Base-by-base conservation (phyloP, 2,888 invertebrate genomes). In the Apamea sordens region DNA sequence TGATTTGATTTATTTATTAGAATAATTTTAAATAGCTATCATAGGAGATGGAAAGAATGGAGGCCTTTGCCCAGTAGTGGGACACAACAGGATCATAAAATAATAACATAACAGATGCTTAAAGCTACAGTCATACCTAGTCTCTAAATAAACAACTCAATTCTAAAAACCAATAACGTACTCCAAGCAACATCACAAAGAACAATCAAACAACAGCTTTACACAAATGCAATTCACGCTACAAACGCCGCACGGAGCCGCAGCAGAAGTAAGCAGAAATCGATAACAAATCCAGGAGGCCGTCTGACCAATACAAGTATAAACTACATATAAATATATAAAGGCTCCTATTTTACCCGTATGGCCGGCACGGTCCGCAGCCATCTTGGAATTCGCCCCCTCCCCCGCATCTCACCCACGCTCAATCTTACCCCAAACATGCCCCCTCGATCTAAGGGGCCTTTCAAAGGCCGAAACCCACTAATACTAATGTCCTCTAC, bases 401-500 rank as follows among this genome's bases (percentile, higher is more conserved):
- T 92, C 90, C 93, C 94, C 92, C 92, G 92, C 89, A 89, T 83
- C 88, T 93, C 95, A 92, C 95, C 95, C 94, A 94, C 96, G 93
- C 95, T 94, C 94, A 94, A 94, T 95, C 95, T 95, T 96, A 95
- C 96, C 96, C 96, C 95, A 93, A 94, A 95, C 95, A 92, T 94
- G 93, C 94, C 96, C 95, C 95, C 96, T 93, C 95, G 94, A 95
- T 95, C 94, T 94, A 94, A 96, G 96, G 96, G 96, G 96, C 94
- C 95, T 95, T 95, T 95, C 91, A 95, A 96, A 95, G 95, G 95
- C 96, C 96, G 96, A 97, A 96, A 94, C 95, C 94, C 92, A 95
- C 96, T 97, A 96, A 96, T 96, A 96, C 96, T 96, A 96, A 96
- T 96, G 96, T 94, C 94, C 95, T 94, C 93, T 93, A 94, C 93